Percentiles rank a stretch among this genome's conserved stretches.
Conservation (phyloP, 2,113 vertebrate species). For the Clarias batrachus region DNA sequence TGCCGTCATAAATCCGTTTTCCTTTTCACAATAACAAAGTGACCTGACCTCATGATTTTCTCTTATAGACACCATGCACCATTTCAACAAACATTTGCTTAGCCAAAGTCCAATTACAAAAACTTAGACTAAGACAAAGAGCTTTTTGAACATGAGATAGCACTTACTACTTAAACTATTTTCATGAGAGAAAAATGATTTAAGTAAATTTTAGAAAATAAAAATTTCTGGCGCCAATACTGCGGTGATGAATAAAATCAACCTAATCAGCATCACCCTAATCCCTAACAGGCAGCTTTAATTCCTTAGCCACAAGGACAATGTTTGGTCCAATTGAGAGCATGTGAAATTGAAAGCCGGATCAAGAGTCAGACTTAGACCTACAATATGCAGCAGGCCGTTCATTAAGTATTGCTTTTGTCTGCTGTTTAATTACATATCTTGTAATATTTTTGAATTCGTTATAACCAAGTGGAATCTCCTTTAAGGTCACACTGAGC, state of each 20-base stretch:
- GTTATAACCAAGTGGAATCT: not conserved
- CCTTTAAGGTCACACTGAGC: not conserved
- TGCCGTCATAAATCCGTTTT: slow-evolving; percentile 48
- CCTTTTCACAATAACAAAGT: slow-evolving; percentile 44
- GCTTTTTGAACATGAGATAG: slow-evolving; percentile 17
- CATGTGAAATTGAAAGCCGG: slow-evolving; percentile 3
- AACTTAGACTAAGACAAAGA: slow-evolving; percentile 17
- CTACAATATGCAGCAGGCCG: not conserved
- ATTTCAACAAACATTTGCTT: slow-evolving; percentile 49
- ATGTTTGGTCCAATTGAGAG: slow-evolving; percentile 27
- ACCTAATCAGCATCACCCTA: slow-evolving; percentile 51
- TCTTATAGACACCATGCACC: slow-evolving; percentile 30
- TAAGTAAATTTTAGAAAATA: slow-evolving; percentile 55
- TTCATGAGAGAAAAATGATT: slow-evolving; percentile 50
- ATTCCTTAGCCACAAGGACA: slow-evolving; percentile 37
- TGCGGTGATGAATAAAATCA: slow-evolving; percentile 50
- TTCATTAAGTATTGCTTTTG: not conserved
- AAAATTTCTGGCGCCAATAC: slow-evolving; percentile 38
- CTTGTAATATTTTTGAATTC: not conserved
- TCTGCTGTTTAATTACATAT: not conserved
- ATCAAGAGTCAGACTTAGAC: slow-evolving; percentile 18
- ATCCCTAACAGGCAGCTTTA: slow-evolving; percentile 52
- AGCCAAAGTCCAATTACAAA: slow-evolving; percentile 42
- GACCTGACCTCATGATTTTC: slow-evolving; percentile 44
- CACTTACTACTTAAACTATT: slow-evolving; percentile 42